Percentiles rank a stretch among this genome's conserved stretches.
Evolutionary conservation across 2,113 vertebrate species (phyloP).

Genomic region (Balaeniceps rex): DNA sequence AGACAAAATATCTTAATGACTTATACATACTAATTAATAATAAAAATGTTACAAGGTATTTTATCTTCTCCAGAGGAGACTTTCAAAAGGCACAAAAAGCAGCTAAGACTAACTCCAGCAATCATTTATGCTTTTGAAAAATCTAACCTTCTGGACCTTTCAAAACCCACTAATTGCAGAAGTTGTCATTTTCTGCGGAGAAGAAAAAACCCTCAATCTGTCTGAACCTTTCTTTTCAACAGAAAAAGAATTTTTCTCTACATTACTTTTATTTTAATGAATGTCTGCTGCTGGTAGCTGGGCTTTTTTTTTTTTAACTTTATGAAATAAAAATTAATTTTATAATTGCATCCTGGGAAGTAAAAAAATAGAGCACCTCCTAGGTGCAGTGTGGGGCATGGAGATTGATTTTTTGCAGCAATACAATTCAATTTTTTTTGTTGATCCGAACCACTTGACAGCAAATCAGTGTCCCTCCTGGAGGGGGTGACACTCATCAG

Average conservation of each 20-base stretch:
- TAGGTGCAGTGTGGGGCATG: not conserved
- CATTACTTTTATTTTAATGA: not conserved
- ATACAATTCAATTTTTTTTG: not conserved
- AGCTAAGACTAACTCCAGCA: not conserved
- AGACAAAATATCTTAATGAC: constrained; percentile 5
- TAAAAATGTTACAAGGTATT: not conserved
- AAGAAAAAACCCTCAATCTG: not conserved
- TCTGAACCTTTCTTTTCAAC: not conserved
- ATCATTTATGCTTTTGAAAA: not conserved
- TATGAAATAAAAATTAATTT: not conserved
- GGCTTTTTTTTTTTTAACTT: not conserved
- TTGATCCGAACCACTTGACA: not conserved
- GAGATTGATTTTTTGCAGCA: not conserved
- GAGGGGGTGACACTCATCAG: not conserved
- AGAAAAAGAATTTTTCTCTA: not conserved
- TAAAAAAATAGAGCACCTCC: not conserved
- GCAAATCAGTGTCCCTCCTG: not conserved
- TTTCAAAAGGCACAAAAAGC: not conserved
- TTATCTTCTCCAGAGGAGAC: not conserved
- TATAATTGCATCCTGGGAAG: not conserved
- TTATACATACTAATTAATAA: not conserved
- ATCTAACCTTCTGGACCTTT: not conserved
- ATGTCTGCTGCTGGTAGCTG: not conserved
- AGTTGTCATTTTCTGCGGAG: not conserved
- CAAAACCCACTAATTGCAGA: not conserved